Conservation (phyloP, 2,888 invertebrate species). For the Tyria jacobaeae region DNA sequence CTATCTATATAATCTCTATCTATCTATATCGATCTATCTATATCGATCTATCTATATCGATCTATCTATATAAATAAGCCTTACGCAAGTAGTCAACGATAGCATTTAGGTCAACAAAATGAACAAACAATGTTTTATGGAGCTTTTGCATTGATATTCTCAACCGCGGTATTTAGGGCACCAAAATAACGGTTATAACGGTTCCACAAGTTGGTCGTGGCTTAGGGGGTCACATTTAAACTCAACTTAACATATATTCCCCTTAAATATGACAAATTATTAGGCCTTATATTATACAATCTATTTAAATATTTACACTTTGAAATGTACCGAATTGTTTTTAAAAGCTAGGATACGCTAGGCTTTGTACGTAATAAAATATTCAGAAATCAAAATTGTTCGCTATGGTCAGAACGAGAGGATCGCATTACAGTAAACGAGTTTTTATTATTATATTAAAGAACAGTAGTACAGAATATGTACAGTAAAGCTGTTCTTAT, state of each 20-base stretch:
- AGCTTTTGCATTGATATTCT: slow-evolving; percentile 4
- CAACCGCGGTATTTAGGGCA: slow-evolving; percentile 28
- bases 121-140: background rate
- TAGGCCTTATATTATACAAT: slow-evolving; percentile 15
- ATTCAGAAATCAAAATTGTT: slow-evolving; percentile 36
- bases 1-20: background rate
- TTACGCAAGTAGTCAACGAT: background rate
- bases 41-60: too few relatives aligned
- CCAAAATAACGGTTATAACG: slow-evolving; percentile 34
- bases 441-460: slow-evolving; percentile 6
- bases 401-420: slow-evolving; percentile 24
- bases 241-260: slow-evolving; percentile 23
- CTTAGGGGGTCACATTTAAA: slow-evolving; percentile 29
- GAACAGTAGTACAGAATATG: too few relatives aligned
- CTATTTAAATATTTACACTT: slow-evolving; percentile 35
- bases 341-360: slow-evolving; percentile 15
- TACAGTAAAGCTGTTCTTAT: too few relatives aligned
- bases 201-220: slow-evolving; percentile 34
- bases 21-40: background rate
- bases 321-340: slow-evolving; percentile 26
- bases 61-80: background rate
- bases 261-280: slow-evolving; percentile 14
- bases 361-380: slow-evolving; percentile 30
- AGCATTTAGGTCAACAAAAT: background rate
- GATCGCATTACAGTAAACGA: slow-evolving; percentile 25